Percentiles rank a stretch among this genome's conserved stretches.
These are phyloP conservation scores for Glaucopsyche alexis DNA, from an alignment of 2,888 invertebrate genomes.

Conservation along the genomic window DNA sequence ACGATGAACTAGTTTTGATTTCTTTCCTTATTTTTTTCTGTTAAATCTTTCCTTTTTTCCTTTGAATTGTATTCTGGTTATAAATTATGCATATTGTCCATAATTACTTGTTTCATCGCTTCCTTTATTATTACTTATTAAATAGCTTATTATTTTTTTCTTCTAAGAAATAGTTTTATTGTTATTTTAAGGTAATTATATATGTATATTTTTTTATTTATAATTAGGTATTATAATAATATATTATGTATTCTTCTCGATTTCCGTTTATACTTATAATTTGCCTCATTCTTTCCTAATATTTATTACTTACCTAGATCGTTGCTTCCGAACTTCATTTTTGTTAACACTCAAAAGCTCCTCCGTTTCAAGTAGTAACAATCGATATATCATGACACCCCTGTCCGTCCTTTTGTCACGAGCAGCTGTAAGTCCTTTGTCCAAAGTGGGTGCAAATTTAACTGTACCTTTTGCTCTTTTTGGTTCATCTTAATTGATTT, in stretches of 20 bases:
- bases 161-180: too few relatives aligned
- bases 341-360: slow-evolving; percentile 1
- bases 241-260: too few relatives aligned
- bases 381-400: slow-evolving; percentile 33
- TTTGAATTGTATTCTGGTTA: neutral
- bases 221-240: too few relatives aligned
- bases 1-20: slow-evolving; percentile 1
- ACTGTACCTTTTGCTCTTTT: slow-evolving; percentile 44
- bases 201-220: too few relatives aligned
- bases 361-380: slow-evolving; percentile 23
- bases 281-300: neutral
- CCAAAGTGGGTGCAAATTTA: slow-evolving; percentile 59
- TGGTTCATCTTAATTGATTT: slow-evolving; percentile 36
- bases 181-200: too few relatives aligned
- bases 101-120: neutral
- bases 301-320: neutral
- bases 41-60: neutral
- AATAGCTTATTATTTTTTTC: neutral
- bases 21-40: neutral
- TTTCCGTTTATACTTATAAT: too few relatives aligned
- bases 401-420: slow-evolving; percentile 33
- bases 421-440: slow-evolving; percentile 43
- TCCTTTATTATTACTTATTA: neutral
- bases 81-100: neutral
- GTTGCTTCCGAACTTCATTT: neutral